Evolutionary conservation across 1,140 invertebrate genomes (phyloP).

Genomic region (Ceratina japonica): DNA sequence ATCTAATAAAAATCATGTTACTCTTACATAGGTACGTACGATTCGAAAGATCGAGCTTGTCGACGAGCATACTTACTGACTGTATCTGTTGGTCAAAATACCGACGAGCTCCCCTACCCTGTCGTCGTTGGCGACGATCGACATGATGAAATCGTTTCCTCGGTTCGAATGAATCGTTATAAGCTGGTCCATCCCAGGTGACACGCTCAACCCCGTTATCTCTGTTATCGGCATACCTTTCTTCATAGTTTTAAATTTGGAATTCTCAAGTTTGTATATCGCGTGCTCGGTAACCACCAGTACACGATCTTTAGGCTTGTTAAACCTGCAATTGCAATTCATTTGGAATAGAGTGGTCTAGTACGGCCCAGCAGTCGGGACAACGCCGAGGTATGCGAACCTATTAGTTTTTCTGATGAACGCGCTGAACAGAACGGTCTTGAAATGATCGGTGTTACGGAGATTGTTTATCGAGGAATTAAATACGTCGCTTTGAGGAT

Average conservation of each 20-base stretch:
- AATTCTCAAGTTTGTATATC: constrained; percentile 93
- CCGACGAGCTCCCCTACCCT: constrained; percentile 93
- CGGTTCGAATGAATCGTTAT: constrained; percentile 92
- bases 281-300: constrained; percentile 92
- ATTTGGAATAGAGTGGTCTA: no score
- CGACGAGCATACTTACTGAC: no score
- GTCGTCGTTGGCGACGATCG: constrained; percentile 82
- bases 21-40: no score
- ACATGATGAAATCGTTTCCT: constrained; percentile 94
- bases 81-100: no score
- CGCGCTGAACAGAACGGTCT: constrained; percentile 79
- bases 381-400: constrained; percentile 54
- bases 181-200: constrained; percentile 91
- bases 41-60: no score
- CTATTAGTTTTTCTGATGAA: constrained; percentile 77
- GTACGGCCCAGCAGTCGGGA: neutral
- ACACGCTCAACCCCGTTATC: constrained; percentile 90
- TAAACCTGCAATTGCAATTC: constrained; percentile 80
- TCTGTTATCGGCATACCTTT: constrained; percentile 89
- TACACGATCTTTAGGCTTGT: constrained; percentile 93
- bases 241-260: constrained; percentile 93
- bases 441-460: constrained; percentile 86
- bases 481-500: constrained; percentile 86
- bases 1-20: no score
- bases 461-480: constrained; percentile 85